Evolutionary conservation across 2,888 invertebrate species (phyloP), one percentile per base, ranked within the genome.

Genomic region (Uloborus plumipes): DNA sequence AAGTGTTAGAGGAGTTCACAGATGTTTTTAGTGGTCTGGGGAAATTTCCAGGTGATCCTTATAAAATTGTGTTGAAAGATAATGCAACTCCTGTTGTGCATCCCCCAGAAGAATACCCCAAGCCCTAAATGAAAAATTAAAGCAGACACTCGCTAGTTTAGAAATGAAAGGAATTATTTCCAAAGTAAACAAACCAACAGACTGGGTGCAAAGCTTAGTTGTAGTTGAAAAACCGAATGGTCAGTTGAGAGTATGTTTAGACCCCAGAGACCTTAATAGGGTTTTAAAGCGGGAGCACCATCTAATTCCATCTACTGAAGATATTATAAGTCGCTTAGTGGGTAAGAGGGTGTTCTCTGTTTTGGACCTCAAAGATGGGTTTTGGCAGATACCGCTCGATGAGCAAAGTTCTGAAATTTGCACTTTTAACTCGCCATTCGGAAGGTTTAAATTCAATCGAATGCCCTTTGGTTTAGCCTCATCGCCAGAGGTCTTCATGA

Each of bases 361-460:
- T 14, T 15, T 66, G 14, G 69, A 69, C 18, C n/a, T 67, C 4
- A 69, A 76, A 76, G 69, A 76, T 3, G 61, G 69, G 0, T 69
- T 76, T 26, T 61, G 76, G 53, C 51, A 76, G 15, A 53, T 76
- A 13, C 51, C 59, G 6, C n/a, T 69, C 16, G 76, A 76, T 61
- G 59, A 76, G 14, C n/a, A n/a, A 13, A 76, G 61, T 49, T 50
- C 62, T 16, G 76, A 69, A 13, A 15, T 76, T 15, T 76, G 76
- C n/a, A 76, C 59, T 13, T 76, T 76, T 26, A 76, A 69, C 31
- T 18, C 61, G 18, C 75, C 66, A 1, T 76, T 69, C 69, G 67
- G 62, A n/a, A 59, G 62, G n/a, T 75, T 58, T 50, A 39, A 75
- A 47, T 75, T 75, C 55, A 58, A 47, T 20, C 39, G 26, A 26